Base-by-base conservation (phyloP, 1,140 invertebrate species). In the Wasmannia auropunctata region DNA sequence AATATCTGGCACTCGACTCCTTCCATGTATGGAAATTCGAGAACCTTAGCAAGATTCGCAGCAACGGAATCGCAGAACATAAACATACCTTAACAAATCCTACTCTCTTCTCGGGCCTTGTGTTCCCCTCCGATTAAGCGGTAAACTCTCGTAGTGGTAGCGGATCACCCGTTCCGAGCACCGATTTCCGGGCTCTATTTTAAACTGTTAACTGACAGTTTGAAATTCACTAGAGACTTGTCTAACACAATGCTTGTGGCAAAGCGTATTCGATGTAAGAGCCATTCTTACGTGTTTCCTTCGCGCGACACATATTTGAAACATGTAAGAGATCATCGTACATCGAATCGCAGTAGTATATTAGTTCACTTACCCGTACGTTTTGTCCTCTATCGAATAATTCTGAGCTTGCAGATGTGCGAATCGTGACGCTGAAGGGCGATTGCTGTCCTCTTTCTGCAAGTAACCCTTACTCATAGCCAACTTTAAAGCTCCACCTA, bases 341-440 rank as follows among this genome's bases (percentile, higher is more conserved):
- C 28, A 86, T 70, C 65, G 81, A 83, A 87, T 22, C 43, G 37
- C 70, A n/a, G 56, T 67, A 86, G 72, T 74, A 88, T 49, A 80
- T n/a, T 85, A 86, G 81, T n/a, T 86, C 69, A 96, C 96, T 95
- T 96, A 97, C 95, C 97, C 97, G 92, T 98, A 97, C 86, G 97
- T 97, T 95, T 99, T 99, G 94, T 99, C 99, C 94, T 99, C 99
- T 93, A 99, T 99, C 31, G 98, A 98, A 95, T 99, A 99, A 95
- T 99, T 97, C 91, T 98, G 96, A 4, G 98, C 98, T 94, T 98
- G 97, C 16, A 99, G 94, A 94, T 97, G 96, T 49, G 97, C 97
- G 95, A 97, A 96, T 90, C 97, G 95, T n/a, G 96, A 96, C 81
- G 97, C 97, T 5, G 97, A 97, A 0, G 97, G 97, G 62, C 96